phyloP scores from a whole-genome alignment of 2,113 vertebrate genomes.

The Oceanodroma tethys region DNA sequence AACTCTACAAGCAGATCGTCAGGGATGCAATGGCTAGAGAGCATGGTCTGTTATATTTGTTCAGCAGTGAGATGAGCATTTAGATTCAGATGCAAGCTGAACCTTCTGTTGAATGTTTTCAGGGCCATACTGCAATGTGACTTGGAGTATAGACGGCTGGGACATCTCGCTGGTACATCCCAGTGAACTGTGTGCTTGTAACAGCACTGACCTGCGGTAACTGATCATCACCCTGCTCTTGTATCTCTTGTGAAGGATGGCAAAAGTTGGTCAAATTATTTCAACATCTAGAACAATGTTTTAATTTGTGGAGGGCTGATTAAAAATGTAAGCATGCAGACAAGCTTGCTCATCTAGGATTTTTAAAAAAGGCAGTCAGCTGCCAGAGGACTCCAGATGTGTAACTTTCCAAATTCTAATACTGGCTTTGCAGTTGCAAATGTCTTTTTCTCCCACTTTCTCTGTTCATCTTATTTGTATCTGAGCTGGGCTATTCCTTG shows the following conservation, averaged over 20 bases:
- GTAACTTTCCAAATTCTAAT: not conserved
- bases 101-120: not conserved
- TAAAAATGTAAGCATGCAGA: not conserved
- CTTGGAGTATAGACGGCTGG: not conserved
- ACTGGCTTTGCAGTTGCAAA: not conserved
- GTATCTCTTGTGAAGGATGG: not conserved
- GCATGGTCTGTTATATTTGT: not conserved
- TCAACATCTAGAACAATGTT: not conserved
- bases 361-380: not conserved
- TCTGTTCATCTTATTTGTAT: not conserved
- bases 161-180: not conserved
- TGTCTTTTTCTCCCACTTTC: not conserved
- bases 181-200: not conserved
- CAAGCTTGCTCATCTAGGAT: not conserved
- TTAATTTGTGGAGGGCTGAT: not conserved
- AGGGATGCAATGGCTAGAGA: not conserved
- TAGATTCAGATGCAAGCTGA: not conserved
- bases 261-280: not conserved
- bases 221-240: not conserved
- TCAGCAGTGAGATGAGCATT: not conserved
- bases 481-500: not conserved
- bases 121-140: not conserved
- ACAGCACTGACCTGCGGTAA: not conserved
- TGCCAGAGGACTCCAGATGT: not conserved
- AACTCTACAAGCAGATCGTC: not conserved